These are phyloP conservation scores for Bubo scandiacus DNA, from an alignment of 2,113 vertebrate species.

Conservation along the genomic window DNA sequence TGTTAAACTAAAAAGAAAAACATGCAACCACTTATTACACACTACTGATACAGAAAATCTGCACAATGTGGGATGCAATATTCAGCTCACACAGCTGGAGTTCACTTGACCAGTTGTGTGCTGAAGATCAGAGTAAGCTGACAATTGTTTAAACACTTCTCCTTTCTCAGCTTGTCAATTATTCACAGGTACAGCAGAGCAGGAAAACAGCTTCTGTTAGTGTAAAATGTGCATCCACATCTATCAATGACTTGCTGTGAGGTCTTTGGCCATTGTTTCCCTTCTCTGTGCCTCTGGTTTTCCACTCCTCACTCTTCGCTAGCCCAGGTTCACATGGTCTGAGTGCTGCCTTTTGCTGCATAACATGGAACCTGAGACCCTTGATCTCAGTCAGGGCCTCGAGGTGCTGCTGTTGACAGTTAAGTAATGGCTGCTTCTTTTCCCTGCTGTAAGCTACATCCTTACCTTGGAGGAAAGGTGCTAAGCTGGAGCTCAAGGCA, in stretches of 20 bases:
- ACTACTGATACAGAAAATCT: not conserved
- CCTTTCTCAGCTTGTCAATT: not conserved
- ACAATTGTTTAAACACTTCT: not conserved
- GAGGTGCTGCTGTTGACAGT: not conserved
- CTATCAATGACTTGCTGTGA: not conserved
- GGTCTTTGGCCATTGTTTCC: not conserved
- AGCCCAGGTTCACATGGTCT: not conserved
- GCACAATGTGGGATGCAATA: not conserved
- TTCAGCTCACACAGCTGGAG: not conserved
- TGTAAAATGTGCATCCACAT: not conserved
- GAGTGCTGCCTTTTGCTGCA: not conserved
- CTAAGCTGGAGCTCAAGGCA: not conserved
- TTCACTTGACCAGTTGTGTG: not conserved
- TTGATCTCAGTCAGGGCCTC: not conserved
- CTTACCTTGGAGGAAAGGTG: not conserved
- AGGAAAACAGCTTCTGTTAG: not conserved
- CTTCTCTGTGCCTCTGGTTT: not conserved
- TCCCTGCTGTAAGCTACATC: not conserved
- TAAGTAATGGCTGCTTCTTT: not conserved
- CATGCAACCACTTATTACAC: not conserved
- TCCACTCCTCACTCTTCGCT: rapidly evolving
- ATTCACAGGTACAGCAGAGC: not conserved
- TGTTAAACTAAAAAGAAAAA: not conserved
- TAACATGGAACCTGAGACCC: not conserved
- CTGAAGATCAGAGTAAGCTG: not conserved